A percentile compares a stretch with the other conserved stretches of the same genome.
These are phyloP conservation scores for Meganola albula DNA, from an alignment of 2,888 invertebrate genomes.

Conservation along the genomic window DNA sequence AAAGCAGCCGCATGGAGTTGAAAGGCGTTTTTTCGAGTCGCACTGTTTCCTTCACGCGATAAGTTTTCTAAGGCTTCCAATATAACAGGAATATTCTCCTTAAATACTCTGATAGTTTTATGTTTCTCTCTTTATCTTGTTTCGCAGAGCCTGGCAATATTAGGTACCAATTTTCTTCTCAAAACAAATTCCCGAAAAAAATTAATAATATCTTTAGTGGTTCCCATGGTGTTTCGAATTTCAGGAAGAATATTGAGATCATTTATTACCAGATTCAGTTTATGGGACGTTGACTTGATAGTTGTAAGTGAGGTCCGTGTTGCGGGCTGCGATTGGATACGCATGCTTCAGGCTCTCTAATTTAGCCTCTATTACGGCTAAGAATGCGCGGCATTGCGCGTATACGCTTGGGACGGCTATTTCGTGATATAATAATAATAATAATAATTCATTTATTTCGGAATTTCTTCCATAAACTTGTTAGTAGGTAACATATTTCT, in stretches of 20 bases:
- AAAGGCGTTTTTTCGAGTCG: slow-evolving; percentile 25
- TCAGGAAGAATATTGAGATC: too few relatives aligned
- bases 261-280: too few relatives aligned
- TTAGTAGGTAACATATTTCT: too few relatives aligned
- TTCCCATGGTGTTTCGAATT: too few relatives aligned
- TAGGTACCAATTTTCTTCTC: not conserved
- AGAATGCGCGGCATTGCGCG: slow-evolving; percentile 9
- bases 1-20: slow-evolving; percentile 26
- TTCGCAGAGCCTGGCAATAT: slow-evolving; percentile 10
- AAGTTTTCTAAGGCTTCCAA: slow-evolving; percentile 17
- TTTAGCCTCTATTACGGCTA: slow-evolving; percentile 12
- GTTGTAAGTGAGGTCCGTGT: slow-evolving; percentile 3
- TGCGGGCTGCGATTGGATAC: slow-evolving; percentile 10
- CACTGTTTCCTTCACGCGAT: slow-evolving; percentile 20
- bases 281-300: slow-evolving; percentile 10
- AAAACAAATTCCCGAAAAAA: slow-evolving; percentile 14
- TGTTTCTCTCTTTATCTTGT: slow-evolving; percentile 20
- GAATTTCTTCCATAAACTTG: too few relatives aligned
- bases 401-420: slow-evolving; percentile 6
- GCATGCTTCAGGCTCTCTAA: slow-evolving; percentile 9
- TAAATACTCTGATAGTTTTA: slow-evolving; percentile 14
- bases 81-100: slow-evolving; percentile 2
- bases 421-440: too few relatives aligned
- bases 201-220: slow-evolving; percentile 14
- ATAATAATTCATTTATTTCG: too few relatives aligned